Evolutionary conservation across 2,797 vertebrate genomes (phyloP).

Genomic region (Danio choprae): DNA sequence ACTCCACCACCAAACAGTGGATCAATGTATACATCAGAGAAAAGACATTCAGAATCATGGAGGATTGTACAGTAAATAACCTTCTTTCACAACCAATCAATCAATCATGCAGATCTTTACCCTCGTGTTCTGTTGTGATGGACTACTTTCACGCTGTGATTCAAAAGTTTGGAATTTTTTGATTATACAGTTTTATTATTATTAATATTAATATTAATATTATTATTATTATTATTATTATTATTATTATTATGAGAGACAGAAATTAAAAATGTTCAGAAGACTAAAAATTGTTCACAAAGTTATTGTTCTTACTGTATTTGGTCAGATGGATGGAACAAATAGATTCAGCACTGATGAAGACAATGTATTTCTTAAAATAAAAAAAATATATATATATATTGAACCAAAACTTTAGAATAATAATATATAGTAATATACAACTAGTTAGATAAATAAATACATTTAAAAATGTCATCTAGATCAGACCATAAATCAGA

Average conservation of each 20-base stretch:
- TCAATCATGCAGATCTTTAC: background rate
- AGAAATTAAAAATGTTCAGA: too few relatives aligned
- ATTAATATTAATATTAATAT: background rate
- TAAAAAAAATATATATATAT: too few relatives aligned
- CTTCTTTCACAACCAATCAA: background rate
- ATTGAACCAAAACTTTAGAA: too few relatives aligned
- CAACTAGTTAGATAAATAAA: too few relatives aligned
- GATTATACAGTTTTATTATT: too few relatives aligned
- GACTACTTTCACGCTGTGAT: background rate
- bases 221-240: background rate
- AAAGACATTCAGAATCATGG: constrained; percentile 17
- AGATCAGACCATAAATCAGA: background rate
- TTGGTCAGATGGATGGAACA: too few relatives aligned
- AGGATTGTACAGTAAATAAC: background rate
- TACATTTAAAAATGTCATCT: too few relatives aligned
- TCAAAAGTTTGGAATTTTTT: background rate
- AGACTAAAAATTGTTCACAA: too few relatives aligned
- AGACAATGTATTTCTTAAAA: too few relatives aligned
- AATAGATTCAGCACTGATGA: too few relatives aligned
- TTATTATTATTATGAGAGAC: background rate
- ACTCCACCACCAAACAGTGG: constrained; percentile 19
- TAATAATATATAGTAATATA: too few relatives aligned
- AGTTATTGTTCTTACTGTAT: too few relatives aligned
- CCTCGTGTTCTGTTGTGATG: constrained; percentile 9
- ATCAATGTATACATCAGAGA: background rate